phyloP scores from a whole-genome alignment of 2,113 vertebrate genomes.

The Anguilla rostrata region DNA sequence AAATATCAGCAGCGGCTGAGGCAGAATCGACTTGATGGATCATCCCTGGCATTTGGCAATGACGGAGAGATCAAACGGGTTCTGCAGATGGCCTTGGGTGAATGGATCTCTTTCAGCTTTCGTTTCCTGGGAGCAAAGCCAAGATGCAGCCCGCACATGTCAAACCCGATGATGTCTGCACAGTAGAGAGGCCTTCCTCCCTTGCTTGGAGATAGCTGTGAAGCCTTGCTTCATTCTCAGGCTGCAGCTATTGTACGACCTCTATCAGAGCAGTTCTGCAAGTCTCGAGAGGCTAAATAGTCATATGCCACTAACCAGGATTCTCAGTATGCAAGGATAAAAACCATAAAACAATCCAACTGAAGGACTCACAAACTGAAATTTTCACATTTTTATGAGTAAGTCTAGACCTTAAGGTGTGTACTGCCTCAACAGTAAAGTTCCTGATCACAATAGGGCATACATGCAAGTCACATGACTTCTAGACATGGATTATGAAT shows the following conservation, averaged over 20 bases:
- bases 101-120: conserved; percentile 13
- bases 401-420: too few relatives aligned
- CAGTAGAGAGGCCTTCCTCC: neutral
- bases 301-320: neutral
- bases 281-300: neutral
- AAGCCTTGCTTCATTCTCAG: neutral
- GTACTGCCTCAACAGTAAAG: too few relatives aligned
- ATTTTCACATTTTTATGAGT: too few relatives aligned
- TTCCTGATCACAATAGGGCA: neutral
- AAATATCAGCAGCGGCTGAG: neutral
- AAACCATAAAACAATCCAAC: neutral
- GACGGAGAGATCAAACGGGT: conserved; percentile 4
- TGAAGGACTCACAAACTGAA: too few relatives aligned
- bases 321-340: neutral
- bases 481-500: neutral
- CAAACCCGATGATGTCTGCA: neutral
- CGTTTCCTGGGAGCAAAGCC: conserved; percentile 6
- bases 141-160: neutral
- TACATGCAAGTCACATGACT: neutral
- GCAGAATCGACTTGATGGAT: neutral
- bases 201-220: neutral
- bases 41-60: neutral
- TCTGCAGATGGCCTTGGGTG: conserved; percentile 18
- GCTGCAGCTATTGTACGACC: neutral
- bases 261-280: neutral